A percentile compares a stretch with the other conserved stretches of the same genome.
Conservation (phyloP, 2,113 vertebrate genomes). For the Oreocharis arfaki region DNA sequence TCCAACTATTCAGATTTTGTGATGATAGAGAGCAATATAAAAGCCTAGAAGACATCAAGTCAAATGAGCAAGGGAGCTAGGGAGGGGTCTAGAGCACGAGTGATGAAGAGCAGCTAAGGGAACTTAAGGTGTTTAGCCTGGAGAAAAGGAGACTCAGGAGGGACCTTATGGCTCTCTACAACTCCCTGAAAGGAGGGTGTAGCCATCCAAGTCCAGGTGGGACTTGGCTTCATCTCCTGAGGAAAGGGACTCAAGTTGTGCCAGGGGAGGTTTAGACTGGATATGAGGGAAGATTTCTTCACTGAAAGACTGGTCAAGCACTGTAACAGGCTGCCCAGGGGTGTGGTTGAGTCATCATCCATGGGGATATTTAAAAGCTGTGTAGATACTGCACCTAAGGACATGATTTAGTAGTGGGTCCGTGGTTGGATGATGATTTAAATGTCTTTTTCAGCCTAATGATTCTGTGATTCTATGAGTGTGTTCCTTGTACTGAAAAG, state of each 20-base stretch:
- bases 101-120: neutral
- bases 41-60: neutral
- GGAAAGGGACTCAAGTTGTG: neutral
- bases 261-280: neutral
- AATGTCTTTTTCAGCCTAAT: neutral
- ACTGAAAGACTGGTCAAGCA: neutral
- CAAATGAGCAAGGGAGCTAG: neutral
- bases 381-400: neutral
- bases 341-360: neutral
- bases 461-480: neutral
- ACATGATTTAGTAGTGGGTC: neutral
- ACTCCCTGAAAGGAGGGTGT: too few species aligned
- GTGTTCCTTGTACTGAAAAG: neutral
- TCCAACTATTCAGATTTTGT: neutral
- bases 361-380: neutral
- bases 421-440: neutral
- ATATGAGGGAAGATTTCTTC: neutral
- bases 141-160: neutral
- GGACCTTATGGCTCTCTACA: too few species aligned
- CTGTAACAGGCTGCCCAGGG: neutral
- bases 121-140: neutral
- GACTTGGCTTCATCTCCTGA: rapidly evolving
- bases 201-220: too few species aligned
- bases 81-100: neutral
- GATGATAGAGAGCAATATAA: neutral